Evolutionary conservation across 2,797 vertebrate species (phyloP).

Genomic region (Nannoperca obscura): DNA sequence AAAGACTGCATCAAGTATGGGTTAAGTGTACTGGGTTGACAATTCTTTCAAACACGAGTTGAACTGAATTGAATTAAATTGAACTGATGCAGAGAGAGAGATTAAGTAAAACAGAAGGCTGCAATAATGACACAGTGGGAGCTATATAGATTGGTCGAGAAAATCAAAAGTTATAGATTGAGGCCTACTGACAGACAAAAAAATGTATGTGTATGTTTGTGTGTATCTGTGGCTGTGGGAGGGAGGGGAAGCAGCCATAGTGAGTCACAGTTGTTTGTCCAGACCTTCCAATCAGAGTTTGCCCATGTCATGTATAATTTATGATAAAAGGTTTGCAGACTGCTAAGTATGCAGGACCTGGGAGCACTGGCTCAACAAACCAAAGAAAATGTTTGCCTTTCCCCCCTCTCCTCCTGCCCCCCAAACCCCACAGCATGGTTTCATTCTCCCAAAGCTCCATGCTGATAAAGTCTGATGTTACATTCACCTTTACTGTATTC

Average conservation of each 20-base stretch:
- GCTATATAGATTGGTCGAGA: neutral
- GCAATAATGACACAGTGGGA: slow-evolving; percentile 1
- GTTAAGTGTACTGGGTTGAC: slow-evolving; percentile 4
- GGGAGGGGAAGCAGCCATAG: neutral
- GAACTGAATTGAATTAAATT: slow-evolving; percentile 9
- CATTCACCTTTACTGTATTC: neutral
- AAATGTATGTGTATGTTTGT: neutral
- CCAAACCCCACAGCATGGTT: neutral
- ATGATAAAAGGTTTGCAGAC: slow-evolving; percentile 72
- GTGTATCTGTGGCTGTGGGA: neutral
- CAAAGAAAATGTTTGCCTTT: slow-evolving; percentile 39
- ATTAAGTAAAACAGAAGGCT: neutral
- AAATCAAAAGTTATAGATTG: slow-evolving; percentile 11
- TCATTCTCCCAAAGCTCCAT: neutral
- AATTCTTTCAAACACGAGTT: neutral
- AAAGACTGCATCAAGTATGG: slow-evolving; percentile 14
- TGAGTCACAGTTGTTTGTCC: slow-evolving; percentile 53
- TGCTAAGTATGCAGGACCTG: slow-evolving; percentile 55
- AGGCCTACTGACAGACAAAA: neutral
- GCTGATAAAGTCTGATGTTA: neutral
- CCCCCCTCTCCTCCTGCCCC: slow-evolving; percentile 9
- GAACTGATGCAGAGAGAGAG: slow-evolving; percentile 8
- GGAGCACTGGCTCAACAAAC: slow-evolving; percentile 32
- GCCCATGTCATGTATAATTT: slow-evolving; percentile 67
- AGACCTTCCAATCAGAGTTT: slow-evolving; percentile 50